Evolutionary conservation across 2,888 invertebrate species (phyloP), one percentile per base, ranked within the genome.

Genomic region (Carcina quercana): DNA sequence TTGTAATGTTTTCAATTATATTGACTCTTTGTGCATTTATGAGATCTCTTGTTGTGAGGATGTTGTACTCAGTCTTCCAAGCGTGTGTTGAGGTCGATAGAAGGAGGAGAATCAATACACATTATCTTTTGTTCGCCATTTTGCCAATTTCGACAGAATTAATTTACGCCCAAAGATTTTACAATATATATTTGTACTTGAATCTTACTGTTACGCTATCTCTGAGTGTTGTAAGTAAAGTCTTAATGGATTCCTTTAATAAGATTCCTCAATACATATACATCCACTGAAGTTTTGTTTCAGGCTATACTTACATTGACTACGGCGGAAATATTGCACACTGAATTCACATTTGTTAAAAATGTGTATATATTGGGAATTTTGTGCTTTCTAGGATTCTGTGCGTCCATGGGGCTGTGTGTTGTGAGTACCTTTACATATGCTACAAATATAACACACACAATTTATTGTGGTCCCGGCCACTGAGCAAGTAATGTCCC

Each of bases 361-460:
- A 64, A 45, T 29, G 48, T 72, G 28, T 78, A 76, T 35, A 57
- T 76, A 20, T 51, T 70, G 24, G 78, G 76, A 13, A 32, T 75
- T 27, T 36, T 74, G 20, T 72, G 74, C 42, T 61, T 59, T 29
- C 6, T 66, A 5, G 72, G 74, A 13, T 74, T 73, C 34, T 38
- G 42, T 3, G 29, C 59, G 3, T 59, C 67, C 3, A 22, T 64
- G 17, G 50, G 56, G 5, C 27, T 67, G 1, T 38, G 49, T 21
- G 34, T 53, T 35, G 76, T 76, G 41, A 67, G 63, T 57, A 19
- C 1, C n/a, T n/a, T n/a, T n/a, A n/a, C n/a, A n/a, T n/a, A n/a
- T n/a, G n/a, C n/a, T n/a, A n/a, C n/a, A n/a, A n/a, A n/a, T n/a
- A n/a, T n/a, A n/a, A n/a, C n/a, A n/a, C n/a, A n/a, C n/a, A n/a